phyloP scores from a whole-genome alignment of 1,140 invertebrate genomes.

The Leptonema lineaticorne region DNA sequence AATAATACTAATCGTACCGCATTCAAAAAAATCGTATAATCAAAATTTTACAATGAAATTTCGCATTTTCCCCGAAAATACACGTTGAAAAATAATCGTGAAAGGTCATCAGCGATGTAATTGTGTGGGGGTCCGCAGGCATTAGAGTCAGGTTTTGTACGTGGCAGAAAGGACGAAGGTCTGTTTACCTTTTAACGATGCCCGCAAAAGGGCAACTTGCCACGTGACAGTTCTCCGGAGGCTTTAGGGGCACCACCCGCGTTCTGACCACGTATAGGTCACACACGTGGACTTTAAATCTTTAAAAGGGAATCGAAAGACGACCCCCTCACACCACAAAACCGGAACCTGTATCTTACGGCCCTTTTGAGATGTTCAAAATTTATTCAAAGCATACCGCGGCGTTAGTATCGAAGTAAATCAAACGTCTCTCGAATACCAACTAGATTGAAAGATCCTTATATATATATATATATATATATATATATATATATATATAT shows the following conservation, averaged over 20 bases:
- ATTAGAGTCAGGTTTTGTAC: not conserved
- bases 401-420: not conserved
- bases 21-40: too few species aligned
- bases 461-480: not conserved
- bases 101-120: not conserved
- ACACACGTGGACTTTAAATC: constrained; percentile 8
- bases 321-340: not conserved
- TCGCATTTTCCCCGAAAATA: too few species aligned
- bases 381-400: constrained; percentile 1
- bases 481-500: too few species aligned
- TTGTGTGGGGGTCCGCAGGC: not conserved
- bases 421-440: not conserved
- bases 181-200: constrained; percentile 3
- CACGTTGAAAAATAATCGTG: not conserved
- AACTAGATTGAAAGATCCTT: not conserved
- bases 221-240: not conserved
- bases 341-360: not conserved
- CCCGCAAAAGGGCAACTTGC: not conserved
- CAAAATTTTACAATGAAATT: too few species aligned
- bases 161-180: too few species aligned
- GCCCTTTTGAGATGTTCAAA: not conserved
- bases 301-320: not conserved
- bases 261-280: constrained; percentile 1
- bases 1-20: too few species aligned
- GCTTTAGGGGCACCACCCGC: too few species aligned